Conservation (phyloP, 1,140 invertebrate species). For the Meloidogyne chitwoodi region DNA sequence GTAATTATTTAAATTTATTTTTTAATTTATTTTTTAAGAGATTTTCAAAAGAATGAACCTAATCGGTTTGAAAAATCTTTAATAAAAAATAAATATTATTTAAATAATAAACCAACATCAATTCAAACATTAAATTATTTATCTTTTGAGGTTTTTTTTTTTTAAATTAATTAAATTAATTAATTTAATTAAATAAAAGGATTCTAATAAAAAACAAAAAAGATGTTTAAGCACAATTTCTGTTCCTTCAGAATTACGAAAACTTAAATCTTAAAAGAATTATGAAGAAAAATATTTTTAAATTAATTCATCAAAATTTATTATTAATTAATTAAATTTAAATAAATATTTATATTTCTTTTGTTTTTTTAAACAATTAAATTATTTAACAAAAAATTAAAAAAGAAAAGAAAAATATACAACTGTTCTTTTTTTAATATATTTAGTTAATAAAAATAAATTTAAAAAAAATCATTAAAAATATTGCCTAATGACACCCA, state of each 20-base stretch:
- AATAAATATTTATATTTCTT: background rate
- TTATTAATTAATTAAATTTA: no score
- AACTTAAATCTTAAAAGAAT: background rate
- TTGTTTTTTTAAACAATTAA: background rate
- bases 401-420: no score
- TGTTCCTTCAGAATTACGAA: background rate
- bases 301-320: no score
- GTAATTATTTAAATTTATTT: background rate
- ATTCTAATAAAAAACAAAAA: background rate
- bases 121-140: background rate
- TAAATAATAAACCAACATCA: background rate
- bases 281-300: no score
- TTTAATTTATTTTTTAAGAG: background rate
- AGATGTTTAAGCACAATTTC: constrained; percentile 9
- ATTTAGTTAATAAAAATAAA: background rate
- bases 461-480: background rate
- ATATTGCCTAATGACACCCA: background rate
- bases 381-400: no score
- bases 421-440: no score
- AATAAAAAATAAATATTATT: background rate
- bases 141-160: background rate
- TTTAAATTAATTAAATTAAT: background rate
- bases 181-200: no score
- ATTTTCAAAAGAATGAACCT: background rate
- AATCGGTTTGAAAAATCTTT: background rate